A percentile compares a stretch with the other conserved stretches of the same genome.
phyloP scores from a whole-genome alignment of 2,888 invertebrate species.

The Axea sp. region DNA sequence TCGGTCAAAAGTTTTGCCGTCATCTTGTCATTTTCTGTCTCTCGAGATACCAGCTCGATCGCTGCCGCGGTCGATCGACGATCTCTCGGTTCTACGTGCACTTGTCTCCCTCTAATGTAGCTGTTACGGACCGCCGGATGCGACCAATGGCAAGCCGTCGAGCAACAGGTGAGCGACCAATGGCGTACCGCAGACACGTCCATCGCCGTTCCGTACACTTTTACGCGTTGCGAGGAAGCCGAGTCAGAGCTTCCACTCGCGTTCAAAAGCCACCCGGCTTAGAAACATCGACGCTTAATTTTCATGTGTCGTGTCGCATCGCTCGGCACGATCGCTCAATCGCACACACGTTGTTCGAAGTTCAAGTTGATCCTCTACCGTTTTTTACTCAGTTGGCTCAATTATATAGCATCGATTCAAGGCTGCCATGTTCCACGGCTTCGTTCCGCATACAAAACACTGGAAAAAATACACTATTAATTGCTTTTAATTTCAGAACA shows the following conservation, averaged over 20 bases:
- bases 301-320: slow-evolving; percentile 49
- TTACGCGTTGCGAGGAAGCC: slow-evolving; percentile 31
- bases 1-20: slow-evolving; percentile 59
- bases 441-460: slow-evolving; percentile 26
- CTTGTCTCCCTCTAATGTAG: slow-evolving; percentile 67
- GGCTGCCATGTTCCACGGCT: slow-evolving; percentile 29
- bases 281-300: slow-evolving; percentile 49
- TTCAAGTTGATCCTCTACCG: slow-evolving; percentile 66
- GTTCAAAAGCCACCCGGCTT: slow-evolving; percentile 35
- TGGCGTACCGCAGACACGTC: slow-evolving; percentile 60
- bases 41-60: slow-evolving; percentile 27
- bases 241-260: slow-evolving; percentile 53
- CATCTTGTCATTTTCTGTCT: slow-evolving; percentile 53
- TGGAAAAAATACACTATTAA: slow-evolving; percentile 23
- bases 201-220: slow-evolving; percentile 58
- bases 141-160: slow-evolving; percentile 68
- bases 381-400: slow-evolving; percentile 37
- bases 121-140: slow-evolving; percentile 68
- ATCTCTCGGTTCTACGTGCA: slow-evolving; percentile 62
- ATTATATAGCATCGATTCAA: slow-evolving; percentile 47
- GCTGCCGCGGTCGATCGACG: slow-evolving; percentile 44
- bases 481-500: slow-evolving; percentile 13
- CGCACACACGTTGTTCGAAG: slow-evolving; percentile 63
- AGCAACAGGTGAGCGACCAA: slow-evolving; percentile 78
- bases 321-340: slow-evolving; percentile 39